A percentile compares a stretch with the other conserved stretches of the same genome.
These are phyloP conservation scores for Cyrtorhinus lividipennis DNA, from an alignment of 1,140 invertebrate genomes.

Conservation along the genomic window DNA sequence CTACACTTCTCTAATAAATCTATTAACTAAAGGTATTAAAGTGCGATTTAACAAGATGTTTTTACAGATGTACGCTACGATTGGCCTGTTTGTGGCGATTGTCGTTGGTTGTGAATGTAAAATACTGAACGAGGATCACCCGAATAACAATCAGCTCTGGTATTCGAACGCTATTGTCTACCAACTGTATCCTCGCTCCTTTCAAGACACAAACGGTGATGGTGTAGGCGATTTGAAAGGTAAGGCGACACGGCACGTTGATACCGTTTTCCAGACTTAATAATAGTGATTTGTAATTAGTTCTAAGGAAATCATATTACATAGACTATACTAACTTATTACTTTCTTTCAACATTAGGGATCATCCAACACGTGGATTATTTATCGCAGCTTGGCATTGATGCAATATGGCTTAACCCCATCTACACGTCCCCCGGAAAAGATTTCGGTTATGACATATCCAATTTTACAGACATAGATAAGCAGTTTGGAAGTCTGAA, in stretches of 20 bases:
- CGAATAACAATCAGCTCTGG: slow-evolving; percentile 43
- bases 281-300: neutral
- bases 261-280: neutral
- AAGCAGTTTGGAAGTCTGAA: neutral
- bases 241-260: too few species aligned
- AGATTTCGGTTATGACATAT: neutral
- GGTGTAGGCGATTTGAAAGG: slow-evolving; percentile 58
- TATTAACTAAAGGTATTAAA: too few species aligned
- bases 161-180: slow-evolving; percentile 57
- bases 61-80: too few species aligned
- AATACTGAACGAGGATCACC: too few species aligned
- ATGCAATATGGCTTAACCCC: neutral
- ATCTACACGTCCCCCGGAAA: neutral
- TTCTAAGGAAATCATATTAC: too few species aligned
- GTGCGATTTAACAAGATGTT: too few species aligned
- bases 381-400: neutral
- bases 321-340: too few species aligned
- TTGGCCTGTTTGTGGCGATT: too few species aligned
- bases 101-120: too few species aligned
- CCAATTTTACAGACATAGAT: neutral
- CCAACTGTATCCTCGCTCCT: slow-evolving; percentile 64
- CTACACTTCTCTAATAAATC: too few species aligned
- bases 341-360: too few species aligned
- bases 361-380: neutral
- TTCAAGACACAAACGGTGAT: slow-evolving; percentile 58